phyloP scores from a whole-genome alignment of 2,113 vertebrate genomes.

The Gopherus evgoodei region DNA sequence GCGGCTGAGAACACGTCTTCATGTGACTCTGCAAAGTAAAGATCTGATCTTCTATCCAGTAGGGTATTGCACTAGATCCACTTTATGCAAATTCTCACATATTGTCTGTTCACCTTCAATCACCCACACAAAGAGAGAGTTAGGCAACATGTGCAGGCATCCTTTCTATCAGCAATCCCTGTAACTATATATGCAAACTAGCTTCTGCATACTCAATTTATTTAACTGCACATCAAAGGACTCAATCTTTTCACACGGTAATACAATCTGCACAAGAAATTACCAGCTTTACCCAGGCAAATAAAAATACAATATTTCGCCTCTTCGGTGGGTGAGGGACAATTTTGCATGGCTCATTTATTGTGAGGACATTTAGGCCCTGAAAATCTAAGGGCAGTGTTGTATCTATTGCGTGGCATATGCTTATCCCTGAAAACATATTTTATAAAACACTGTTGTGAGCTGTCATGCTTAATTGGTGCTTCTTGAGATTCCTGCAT shows the following conservation, averaged over 20 bases:
- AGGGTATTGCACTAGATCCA: background rate
- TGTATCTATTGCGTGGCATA: background rate
- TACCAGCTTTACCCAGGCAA: background rate
- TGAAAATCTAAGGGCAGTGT: background rate
- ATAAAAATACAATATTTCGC: background rate
- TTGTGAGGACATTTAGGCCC: background rate
- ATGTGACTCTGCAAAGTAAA: conserved; percentile 91
- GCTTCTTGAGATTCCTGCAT: background rate
- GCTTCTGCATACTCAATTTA: background rate
- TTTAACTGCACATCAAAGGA: background rate
- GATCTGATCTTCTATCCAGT: conserved; percentile 24
- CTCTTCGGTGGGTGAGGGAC: background rate
- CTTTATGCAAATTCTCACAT: background rate
- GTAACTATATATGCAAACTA: background rate
- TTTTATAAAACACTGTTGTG: background rate
- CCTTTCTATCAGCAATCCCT: background rate
- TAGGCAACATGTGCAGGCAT: background rate
- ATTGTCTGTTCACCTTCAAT: background rate
- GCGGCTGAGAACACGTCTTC: conserved; percentile 97
- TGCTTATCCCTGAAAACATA: background rate
- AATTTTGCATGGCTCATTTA: background rate
- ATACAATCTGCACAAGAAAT: background rate
- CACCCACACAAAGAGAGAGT: background rate
- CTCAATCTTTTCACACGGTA: background rate
- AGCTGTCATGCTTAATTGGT: background rate